Percentiles rank a stretch among this genome's conserved stretches.
phyloP scores from a whole-genome alignment of 2,888 invertebrate genomes.

The Plemyria rubiginata region DNA sequence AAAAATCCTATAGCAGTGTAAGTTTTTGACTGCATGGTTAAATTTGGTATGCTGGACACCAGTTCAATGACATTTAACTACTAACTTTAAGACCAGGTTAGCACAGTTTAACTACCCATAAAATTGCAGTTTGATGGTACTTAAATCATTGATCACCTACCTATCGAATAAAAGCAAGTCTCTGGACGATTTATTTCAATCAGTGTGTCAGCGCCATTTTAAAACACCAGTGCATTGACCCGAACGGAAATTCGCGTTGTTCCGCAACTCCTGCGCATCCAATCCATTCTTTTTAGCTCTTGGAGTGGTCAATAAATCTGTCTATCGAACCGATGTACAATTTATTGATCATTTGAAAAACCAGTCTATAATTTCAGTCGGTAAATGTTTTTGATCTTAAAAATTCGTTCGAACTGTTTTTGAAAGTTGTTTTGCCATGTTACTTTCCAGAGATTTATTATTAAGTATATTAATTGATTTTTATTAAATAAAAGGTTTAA shows the following conservation, averaged over 20 bases:
- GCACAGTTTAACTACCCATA: conserved; percentile 29
- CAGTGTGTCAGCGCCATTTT: conserved; percentile 58
- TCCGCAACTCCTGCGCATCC: conserved; percentile 65
- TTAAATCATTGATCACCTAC: conserved; percentile 37
- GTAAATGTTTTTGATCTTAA: conserved; percentile 25
- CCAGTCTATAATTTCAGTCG: conserved; percentile 26
- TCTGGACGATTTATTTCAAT: conserved; percentile 36
- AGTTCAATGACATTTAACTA: conserved; percentile 30
- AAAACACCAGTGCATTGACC: conserved; percentile 65
- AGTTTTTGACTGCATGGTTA: too few species aligned
- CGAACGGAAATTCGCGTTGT: conserved; percentile 60
- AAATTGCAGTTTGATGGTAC: conserved; percentile 33
- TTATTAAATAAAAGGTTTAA: too few species aligned
- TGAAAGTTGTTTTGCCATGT: conserved; percentile 24
- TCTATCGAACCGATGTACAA: conserved; percentile 39
- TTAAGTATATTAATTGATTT: neutral
- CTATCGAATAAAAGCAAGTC: conserved; percentile 30
- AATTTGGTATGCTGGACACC: conserved; percentile 23
- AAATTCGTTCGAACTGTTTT: conserved; percentile 14
- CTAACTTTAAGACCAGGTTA: conserved; percentile 32
- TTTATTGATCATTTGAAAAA: conserved; percentile 27
- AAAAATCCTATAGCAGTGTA: too few species aligned
- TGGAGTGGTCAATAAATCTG: conserved; percentile 44
- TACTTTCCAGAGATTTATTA: neutral
- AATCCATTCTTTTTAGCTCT: conserved; percentile 43